Evolutionary conservation across 2,797 vertebrate genomes (phyloP).

Genomic region (Octomys mimax): DNA sequence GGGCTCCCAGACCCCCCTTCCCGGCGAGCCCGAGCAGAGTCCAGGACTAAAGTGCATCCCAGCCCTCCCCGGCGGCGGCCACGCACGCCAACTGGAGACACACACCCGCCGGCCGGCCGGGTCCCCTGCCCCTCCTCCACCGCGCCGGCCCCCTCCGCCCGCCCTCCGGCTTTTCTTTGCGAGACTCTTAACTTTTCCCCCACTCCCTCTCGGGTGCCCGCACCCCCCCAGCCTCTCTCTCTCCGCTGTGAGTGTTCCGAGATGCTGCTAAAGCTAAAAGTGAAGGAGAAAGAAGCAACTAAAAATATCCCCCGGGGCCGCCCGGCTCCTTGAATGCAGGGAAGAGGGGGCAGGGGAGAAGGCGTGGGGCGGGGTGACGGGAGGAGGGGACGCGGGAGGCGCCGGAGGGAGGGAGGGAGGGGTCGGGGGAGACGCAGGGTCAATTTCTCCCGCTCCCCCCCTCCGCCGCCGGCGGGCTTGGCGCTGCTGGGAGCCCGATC

Average conservation of each 20-base stretch:
- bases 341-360: constrained; percentile 79
- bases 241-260: constrained; percentile 78
- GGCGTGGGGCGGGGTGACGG: constrained; percentile 83
- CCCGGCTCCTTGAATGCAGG: constrained; percentile 84
- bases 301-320: constrained; percentile 89
- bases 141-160: constrained; percentile 67
- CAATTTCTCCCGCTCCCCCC: constrained; percentile 75
- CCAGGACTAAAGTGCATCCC: constrained; percentile 87
- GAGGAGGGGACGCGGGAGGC: constrained; percentile 82
- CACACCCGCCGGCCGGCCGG: constrained; percentile 75
- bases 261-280: constrained; percentile 84
- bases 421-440: constrained; percentile 81
- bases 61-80: constrained; percentile 79
- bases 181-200: constrained; percentile 93
- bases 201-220: constrained; percentile 69
- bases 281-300: constrained; percentile 85
- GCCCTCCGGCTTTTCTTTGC: constrained; percentile 81
- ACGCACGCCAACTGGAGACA: constrained; percentile 67
- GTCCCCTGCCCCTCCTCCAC: constrained; percentile 79
- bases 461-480: constrained; percentile 58
- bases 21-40: constrained; percentile 88
- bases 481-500: constrained; percentile 85
- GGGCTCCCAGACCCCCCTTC: constrained; percentile 88
- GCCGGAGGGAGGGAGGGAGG: constrained; percentile 76
- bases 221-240: constrained; percentile 74